Percentiles rank a stretch among this genome's conserved stretches.
Conservation (phyloP, 2,797 vertebrate species). For the Chloroceryle amazona region DNA sequence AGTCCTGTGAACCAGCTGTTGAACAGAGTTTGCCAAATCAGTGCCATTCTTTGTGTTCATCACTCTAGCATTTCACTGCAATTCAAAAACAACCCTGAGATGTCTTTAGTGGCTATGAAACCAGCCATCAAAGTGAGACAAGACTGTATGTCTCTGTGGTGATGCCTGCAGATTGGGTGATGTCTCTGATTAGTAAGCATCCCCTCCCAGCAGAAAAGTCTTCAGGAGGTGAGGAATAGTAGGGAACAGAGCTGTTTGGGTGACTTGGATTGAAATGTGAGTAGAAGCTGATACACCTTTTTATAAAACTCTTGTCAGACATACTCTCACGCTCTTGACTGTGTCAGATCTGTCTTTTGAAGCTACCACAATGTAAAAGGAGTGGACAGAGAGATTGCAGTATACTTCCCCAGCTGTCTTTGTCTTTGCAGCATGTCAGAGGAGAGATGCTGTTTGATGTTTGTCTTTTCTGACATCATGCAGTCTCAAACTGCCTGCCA, state of each 20-base stretch:
- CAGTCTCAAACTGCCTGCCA: background rate
- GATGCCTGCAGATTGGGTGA: background rate
- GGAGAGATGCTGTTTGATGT: background rate
- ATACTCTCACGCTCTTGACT: background rate
- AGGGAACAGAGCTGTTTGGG: accelerated
- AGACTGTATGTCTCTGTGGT: background rate
- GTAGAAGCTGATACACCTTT: background rate
- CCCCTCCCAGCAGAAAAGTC: background rate
- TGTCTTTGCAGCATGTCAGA: background rate
- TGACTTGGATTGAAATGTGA: background rate
- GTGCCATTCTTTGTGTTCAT: background rate
- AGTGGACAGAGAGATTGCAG: background rate
- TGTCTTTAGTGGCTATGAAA: background rate
- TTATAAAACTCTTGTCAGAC: conserved; percentile 8
- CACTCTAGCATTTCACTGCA: background rate
- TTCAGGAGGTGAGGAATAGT: background rate
- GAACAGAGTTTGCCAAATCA: background rate
- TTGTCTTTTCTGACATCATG: background rate
- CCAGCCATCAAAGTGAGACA: background rate
- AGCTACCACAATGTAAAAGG: background rate
- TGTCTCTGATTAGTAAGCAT: background rate
- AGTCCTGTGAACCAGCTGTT: background rate
- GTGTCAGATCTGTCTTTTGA: background rate
- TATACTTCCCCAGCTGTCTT: background rate
- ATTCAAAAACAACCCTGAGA: background rate